Percentiles rank a stretch among this genome's conserved stretches.
Evolutionary conservation across 2,113 vertebrate species (phyloP).

Genomic region (Cynopterus brachyotis): DNA sequence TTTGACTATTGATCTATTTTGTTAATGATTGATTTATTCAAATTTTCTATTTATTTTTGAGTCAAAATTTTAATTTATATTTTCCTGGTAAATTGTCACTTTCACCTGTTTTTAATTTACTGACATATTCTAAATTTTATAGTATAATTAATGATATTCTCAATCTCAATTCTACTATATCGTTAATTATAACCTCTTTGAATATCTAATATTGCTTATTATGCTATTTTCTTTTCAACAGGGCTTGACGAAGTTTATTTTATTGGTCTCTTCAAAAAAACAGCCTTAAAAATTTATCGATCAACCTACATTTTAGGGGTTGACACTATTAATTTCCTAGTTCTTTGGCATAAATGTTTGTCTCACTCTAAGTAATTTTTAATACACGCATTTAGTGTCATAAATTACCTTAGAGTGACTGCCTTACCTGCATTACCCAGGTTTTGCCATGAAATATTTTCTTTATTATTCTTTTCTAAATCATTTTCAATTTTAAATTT

Average conservation of each 20-base stretch:
- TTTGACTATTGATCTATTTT: not conserved
- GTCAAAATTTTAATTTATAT: not conserved
- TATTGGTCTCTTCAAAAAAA: not conserved
- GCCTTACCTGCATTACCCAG: not conserved
- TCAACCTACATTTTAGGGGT: not conserved
- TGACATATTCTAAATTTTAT: not conserved
- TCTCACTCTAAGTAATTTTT: not conserved
- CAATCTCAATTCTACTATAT: not conserved
- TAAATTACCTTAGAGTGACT: not conserved
- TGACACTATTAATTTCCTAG: not conserved
- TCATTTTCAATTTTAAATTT: not conserved
- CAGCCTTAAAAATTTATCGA: not conserved
- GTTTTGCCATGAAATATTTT: not conserved
- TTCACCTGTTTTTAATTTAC: not conserved
- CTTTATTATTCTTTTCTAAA: not conserved
- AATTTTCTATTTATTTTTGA: not conserved
- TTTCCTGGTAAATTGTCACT: not conserved
- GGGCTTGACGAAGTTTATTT: not conserved
- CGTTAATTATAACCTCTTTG: not conserved
- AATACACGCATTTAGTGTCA: not conserved
- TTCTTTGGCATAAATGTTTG: not conserved
- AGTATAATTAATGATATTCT: not conserved
- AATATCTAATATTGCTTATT: not conserved
- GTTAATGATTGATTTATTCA: not conserved
- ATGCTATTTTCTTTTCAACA: not conserved